These are phyloP conservation scores for Shinisaurus crocodilurus DNA, from an alignment of 2,113 vertebrate genomes.

Conservation along the genomic window DNA sequence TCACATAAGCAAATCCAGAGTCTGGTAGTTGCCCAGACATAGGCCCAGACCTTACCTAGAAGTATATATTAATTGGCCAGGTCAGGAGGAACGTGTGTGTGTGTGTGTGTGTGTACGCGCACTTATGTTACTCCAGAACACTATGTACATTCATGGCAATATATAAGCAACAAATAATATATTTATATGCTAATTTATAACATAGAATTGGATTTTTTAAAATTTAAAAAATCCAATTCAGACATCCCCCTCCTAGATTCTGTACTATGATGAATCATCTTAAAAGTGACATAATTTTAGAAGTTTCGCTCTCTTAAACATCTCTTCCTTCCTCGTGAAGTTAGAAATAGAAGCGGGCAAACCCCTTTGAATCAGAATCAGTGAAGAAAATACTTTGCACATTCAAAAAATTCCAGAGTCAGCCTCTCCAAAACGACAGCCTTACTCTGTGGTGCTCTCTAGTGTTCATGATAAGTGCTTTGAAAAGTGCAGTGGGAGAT, in stretches of 20 bases:
- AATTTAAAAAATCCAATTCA: not conserved
- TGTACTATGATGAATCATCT: not conserved
- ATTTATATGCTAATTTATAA: too few species aligned
- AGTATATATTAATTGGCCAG: not conserved
- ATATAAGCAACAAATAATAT: not conserved
- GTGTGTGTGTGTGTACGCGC: too few species aligned
- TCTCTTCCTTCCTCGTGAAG: not conserved
- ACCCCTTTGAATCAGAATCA: not conserved
- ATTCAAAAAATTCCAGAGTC: not conserved
- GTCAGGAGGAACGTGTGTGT: not conserved
- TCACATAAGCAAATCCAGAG: not conserved
- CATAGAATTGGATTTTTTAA: not conserved
- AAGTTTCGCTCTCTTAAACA: not conserved
- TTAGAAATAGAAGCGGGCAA: not conserved
- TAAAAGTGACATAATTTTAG: not conserved
- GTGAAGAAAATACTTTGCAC: not conserved
- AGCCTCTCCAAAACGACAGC: not conserved
- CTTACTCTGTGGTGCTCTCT: conserved; percentile 9
- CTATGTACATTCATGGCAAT: not conserved
- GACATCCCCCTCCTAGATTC: not conserved
- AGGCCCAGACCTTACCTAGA: not conserved
- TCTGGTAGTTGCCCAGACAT: not conserved
- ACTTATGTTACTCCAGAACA: too few species aligned
- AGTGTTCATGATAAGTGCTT: not conserved
- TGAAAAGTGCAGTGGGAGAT: not conserved